Evolutionary conservation across 2,888 invertebrate species (phyloP), one percentile per base, ranked within the genome.

Genomic region (Antheraea yamamai): DNA sequence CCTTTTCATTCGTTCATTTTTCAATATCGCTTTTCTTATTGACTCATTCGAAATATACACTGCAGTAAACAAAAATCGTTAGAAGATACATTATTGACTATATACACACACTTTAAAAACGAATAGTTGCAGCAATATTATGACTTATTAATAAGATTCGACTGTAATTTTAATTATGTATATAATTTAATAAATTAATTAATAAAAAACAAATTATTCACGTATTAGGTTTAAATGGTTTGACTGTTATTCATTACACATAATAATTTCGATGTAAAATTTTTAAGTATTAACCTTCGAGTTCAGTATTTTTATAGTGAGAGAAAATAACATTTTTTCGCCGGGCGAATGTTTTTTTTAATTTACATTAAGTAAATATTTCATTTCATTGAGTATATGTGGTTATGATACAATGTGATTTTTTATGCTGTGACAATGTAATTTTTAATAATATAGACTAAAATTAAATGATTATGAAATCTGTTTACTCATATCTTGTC

Each of bases 371-470:
- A 82, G 84, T 87, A 84, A 80, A 81, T 85, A 81, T 81, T 82
- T 83, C 81, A 76, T 82, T 87, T 84, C 81, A 84, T 85, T 84
- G 85, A 52, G 73, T 76, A 76, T 86, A 83, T 82, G 84, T 85
- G 81, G 14, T 66, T 26, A 66, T 66, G 84, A 80, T 93, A 91
- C 88, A 55, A 73, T 90, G 94, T 94, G 94, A 94, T 94, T 75
- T 91, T 85, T 86, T 87, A 92, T 92, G 93, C 93, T 94, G 94
- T 94, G 94, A 94, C 90, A 79, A 76, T 86, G 39, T 88, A 78
- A 89, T 83, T 87, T 76, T 77, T 75, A 55, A 73, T 66, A 64
- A 72, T 30, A 73, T 72, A 70, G 70, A 72, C 47, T 23, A 74
- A 23, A 3, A 16, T 39, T 74, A 23, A 61, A 58, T 47, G 30